Base-by-base conservation (phyloP, 2,113 vertebrate species). In the Microcebus jonahi region DNA sequence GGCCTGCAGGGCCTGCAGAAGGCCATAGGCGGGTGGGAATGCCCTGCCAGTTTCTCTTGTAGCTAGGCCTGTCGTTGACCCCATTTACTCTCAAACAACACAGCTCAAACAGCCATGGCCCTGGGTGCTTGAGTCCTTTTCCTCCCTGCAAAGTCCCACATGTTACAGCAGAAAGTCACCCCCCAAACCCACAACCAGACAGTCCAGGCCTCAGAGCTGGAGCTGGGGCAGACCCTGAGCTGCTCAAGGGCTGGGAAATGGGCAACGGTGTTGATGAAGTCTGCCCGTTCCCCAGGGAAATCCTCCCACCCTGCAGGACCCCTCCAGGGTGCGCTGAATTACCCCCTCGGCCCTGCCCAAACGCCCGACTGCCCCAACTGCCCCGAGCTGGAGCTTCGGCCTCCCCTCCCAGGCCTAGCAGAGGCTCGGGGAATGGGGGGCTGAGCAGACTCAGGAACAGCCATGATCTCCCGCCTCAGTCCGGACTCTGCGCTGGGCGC, bases 1-100 rank as follows among this genome's bases (percentile, higher is more conserved):
- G 39, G 1, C 50, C 42, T 48, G 27, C 27, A 76, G 73, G 1
- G 27, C 27, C 68, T 23, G 2, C 9, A 50, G 55, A 50, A 36
- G 70, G 50, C 7, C 0, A 0, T 4, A 55, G 57, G 39, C 9
- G 8, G n/a, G 8, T 70, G 4, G 2, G 15, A 55, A 57, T 31
- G 76, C 7, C 15, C 45, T 36, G 27, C 29, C 80, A 1, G 1
- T 20, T 5, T 70, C n/a, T 31, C n/a, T 53, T 2, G 3, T 0
- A n/a, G 42, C 36, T 53, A 18, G 10, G 57, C 45, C 48, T n/a
- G 20, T 27, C 76, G 36, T 29, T 21, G 31, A 88, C 6, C 18
- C 53, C 59, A 45, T 61, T 67, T 13, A 17, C 39, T 57, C 21
- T 48, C 48, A 73, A 65, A 8, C 13, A 5, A 6, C 27, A 5